Base-by-base conservation (phyloP, 1,140 invertebrate species). In the Conopomorpha cramerella region DNA sequence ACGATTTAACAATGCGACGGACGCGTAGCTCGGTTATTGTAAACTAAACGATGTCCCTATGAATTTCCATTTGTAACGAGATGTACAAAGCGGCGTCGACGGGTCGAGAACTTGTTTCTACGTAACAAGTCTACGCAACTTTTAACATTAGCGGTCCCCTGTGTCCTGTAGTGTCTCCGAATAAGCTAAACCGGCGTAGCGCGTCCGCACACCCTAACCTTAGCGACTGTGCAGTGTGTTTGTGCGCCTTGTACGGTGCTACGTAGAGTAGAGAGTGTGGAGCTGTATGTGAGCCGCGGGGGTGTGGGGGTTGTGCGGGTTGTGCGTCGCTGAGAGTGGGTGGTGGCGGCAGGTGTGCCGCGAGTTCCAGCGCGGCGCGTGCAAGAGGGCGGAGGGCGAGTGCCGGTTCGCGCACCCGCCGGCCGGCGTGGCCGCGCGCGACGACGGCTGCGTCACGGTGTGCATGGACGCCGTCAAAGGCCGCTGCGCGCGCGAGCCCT, bases 391-490 rank as follows among this genome's bases (percentile, higher is more conserved):
- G 70, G 92, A 95, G 84, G 87, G 87, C 70, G 93, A 96, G 85
- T 97, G 95, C 88, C 92, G 93, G 83, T 96, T 93, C 87, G 94
- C 95, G 81, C 95, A 97, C 86, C 93, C 94, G 82, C 89, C 93
- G 81, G 91, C 94, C 80, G 88, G 90, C 82, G 90, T 93, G 83
- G 90, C 84, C 78, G 89, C 92, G 84, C 90, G 90, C 82, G 90
- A 92, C 82, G 93, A 95, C 86, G 92, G 93, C 86, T 90, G 89
- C 83, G 90, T 96, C 84, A 96, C 93, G 83, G 93, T 96, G 85
- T 96, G 94, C 92, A 96, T 96, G 93, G 93, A 96, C 86, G 93
- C 92, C 85, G 90, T 96, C 84, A 96, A 95, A 86, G 91, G 92
- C 82, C 89, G 92, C 85, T 95, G 92, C 87, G 87, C 90, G 86